Base-by-base conservation (phyloP, 1,140 invertebrate genomes). In the Pogonomyrmex barbatus region DNA sequence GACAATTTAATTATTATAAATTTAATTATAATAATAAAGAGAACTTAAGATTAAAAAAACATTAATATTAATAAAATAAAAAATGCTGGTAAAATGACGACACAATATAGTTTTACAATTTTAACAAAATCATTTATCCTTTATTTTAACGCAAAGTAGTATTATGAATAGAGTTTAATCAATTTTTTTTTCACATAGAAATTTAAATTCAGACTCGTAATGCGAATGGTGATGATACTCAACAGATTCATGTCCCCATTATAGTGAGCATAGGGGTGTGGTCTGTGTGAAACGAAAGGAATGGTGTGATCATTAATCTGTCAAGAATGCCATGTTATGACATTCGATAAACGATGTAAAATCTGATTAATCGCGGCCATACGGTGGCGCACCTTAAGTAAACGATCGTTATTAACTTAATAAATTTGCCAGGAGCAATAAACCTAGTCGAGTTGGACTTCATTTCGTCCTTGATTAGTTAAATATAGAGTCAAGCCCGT, bases 321-420 rank as follows among this genome's bases (percentile, higher is more conserved):
- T 63, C 87, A 85, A 71, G 91, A 92, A 92, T 91, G 85, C 73
- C 85, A 89, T 94, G 93, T 94, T 94, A 94, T 94, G 93, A 94
- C 90, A 90, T 91, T 86, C 89, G 73, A 88, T 93, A 94, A 93
- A 93, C 93, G 93, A 87, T 65, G 79, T 81, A 85, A 62, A 70
- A 71, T 84, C 86, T 91, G 92, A 93, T 89, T 90, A 90, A 93
- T 92, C 88, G 79, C 91, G 88, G 88, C 90, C 87, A 88, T 84
- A 60, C 62, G 54, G 75, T 65, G 67, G 76, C 77, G 78, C 77
- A 87, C 36, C 70, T 90, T 90, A 89, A 91, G 91, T 93, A 93
- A 94, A 94, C 93, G 77, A 56, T 70, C 90, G 91, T 93, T 92
- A 95, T 93, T 93, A 94, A 94, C 91, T 92, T 90, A 91, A 91